Evolutionary conservation across 2,888 invertebrate genomes (phyloP), one percentile per base, ranked within the genome.

Genomic region (Pandemis heparana): DNA sequence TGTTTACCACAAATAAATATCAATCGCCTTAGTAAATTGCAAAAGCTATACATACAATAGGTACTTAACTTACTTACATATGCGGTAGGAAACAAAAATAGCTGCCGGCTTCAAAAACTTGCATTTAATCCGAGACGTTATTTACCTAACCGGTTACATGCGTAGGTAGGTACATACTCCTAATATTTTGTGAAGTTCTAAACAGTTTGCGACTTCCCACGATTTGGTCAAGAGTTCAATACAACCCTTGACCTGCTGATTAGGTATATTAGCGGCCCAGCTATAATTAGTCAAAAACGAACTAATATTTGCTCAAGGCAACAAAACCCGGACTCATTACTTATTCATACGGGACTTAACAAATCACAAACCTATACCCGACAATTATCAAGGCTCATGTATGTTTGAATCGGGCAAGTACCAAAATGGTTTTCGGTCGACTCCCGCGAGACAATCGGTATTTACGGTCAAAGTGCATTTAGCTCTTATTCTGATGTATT

Each of bases 361-460:
- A 87, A 92, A 92, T 92, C 92, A 92, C 86, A 83, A 62, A 82
- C 79, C 80, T 82, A 76, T 82, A 89, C 83, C 89, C 85, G 79
- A 83, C 88, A 93, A 92, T 92, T 89, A 92, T 86, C 81, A 76
- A 81, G 85, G 87, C 86, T 88, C 89, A 88, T 93, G 85, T 87
- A 92, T 89, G 85, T 89, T 94, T 92, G 86, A 92, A 92, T 79
- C 77, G 85, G 81, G 74, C 63, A 63, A 53, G 60, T 65, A 51
- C 48, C 85, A 91, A 93, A 94, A 93, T 89, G 91, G 89, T 91
- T 89, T 90, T 89, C 84, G 87, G 90, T 83, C 86, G 87, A 87
- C 91, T 91, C 92, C 90, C 91, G 80, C 76, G 88, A 80, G 89
- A 87, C 87, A 84, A 87, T 87, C 84, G 81, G 80, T 88, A 90